Evolutionary conservation across 2,113 vertebrate species (phyloP), one percentile per base, ranked within the genome.

Genomic region (Anguilla japonica): DNA sequence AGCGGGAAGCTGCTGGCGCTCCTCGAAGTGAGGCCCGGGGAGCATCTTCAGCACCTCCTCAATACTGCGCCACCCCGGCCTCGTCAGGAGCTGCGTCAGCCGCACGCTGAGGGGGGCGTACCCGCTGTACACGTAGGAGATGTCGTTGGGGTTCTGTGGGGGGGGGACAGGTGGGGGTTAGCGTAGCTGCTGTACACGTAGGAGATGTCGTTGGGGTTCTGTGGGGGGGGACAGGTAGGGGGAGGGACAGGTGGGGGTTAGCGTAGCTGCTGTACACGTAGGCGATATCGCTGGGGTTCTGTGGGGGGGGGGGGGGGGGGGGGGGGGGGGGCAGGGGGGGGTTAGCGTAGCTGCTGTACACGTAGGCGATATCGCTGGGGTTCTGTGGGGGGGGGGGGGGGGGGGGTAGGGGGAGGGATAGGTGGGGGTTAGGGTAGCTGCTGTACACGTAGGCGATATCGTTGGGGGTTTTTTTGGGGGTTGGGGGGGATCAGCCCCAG

Each of bases 371-470:
- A 91, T 99, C 98, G 0, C 97, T 99, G 67, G 98, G 98, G 89
- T 98, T 99, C 98, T 99, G 94, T 9, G 43, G 40, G 41, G 79
- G 14, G 22, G 29, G 2, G 26, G 18, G n/a, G 43, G 40, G 41
- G 79, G 15, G 29, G 2, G n/a, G n/a, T n/a, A n/a, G n/a, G n/a
- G n/a, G n/a, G n/a, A n/a, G 26, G 20, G 26, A 63, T 4, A 26
- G 20, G 26, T 14, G 13, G 50, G 13, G 50, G 13, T 13, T 34
- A 34, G 98, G 98, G 0, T 99, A 99, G 79, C 98, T 98, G 0
- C 98, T 99, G 94, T 99, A 98, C 85, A 99, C 98, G 0, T 99
- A 99, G 0, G 98, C 99, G 91, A 99, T 98, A 91, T 99, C 98
- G 0, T 97, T 99, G 67, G 98, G 98, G 89, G 97, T 99, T 98